Conservation (phyloP, 2,797 vertebrate genomes). For the Hybognathus amarus region DNA sequence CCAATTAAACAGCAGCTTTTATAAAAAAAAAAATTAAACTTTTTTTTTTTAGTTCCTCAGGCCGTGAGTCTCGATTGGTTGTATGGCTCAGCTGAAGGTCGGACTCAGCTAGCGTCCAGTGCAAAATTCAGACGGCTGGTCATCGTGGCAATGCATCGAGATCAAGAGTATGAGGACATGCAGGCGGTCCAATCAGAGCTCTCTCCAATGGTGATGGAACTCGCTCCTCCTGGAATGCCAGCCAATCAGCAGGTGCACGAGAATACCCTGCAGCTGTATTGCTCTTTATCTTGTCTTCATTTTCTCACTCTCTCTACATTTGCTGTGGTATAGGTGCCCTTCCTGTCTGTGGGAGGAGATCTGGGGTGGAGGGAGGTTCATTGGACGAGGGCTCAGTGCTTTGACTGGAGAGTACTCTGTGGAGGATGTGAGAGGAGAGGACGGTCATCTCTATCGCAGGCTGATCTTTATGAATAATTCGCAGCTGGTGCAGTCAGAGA, state of each 20-base stretch:
- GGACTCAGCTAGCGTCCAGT: slow-evolving; percentile 85
- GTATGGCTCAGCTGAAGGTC: slow-evolving; percentile 89
- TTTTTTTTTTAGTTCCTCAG: slow-evolving; percentile 84
- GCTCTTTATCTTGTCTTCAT: not conserved
- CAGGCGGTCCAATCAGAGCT: slow-evolving; percentile 90
- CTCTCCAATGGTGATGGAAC: slow-evolving; percentile 92
- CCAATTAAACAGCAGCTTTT: no score
- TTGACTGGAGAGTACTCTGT: slow-evolving; percentile 89
- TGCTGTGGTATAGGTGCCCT: slow-evolving; percentile 85
- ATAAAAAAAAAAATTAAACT: no score
- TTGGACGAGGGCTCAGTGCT: slow-evolving; percentile 80
- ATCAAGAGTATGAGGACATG: slow-evolving; percentile 91
- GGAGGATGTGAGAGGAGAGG: slow-evolving; percentile 91
- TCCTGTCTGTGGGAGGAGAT: slow-evolving; percentile 92
- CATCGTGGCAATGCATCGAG: slow-evolving; percentile 89
- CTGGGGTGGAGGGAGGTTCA: slow-evolving; percentile 87
- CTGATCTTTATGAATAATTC: slow-evolving; percentile 90
- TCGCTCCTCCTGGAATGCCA: slow-evolving; percentile 88
- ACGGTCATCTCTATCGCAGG: slow-evolving; percentile 83
- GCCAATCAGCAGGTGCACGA: slow-evolving; percentile 86
- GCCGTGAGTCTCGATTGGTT: slow-evolving; percentile 94
- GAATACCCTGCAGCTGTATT: not conserved
- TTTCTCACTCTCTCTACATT: not conserved
- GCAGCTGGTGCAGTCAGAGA: slow-evolving; percentile 93
- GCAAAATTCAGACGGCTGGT: slow-evolving; percentile 88